Evolutionary conservation across 2,113 vertebrate genomes (phyloP), one percentile per base, ranked within the genome.

Genomic region (Propithecus coquereli): DNA sequence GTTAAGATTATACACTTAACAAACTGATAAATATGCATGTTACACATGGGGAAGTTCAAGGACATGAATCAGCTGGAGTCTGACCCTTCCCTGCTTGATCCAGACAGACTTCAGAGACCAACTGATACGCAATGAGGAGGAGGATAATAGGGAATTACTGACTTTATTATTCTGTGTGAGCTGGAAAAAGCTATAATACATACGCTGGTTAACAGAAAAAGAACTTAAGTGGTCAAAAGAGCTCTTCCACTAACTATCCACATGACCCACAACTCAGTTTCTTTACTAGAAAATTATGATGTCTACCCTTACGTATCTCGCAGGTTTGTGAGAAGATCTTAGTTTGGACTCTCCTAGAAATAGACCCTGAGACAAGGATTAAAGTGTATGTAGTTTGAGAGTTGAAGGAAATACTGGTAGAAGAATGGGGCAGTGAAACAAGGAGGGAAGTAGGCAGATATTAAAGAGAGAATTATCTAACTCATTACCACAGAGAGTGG

Each of bases 1-100:
- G 37, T 83, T 96, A 96, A 89, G 17, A 95, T 87, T 32, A 87
- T 23, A 95, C 8, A 87, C 20, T 77, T 93, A 71, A 89, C 0
- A 87, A 94, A 87, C 12, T 88, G 23, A 96, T 85, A 84, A 87
- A 70, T 90, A 90, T 43, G 23, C 7, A 47, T 87, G 13, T 16
- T 13, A 68, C 4, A 70, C 37, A 76, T 34, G 11, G 45, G 81
- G 45, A 96, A 90, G 63, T 84, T 87, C 87, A 96, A 87, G 90
- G 23, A 79, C 79, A 71, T 54, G 12, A 90, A 13, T 83, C 84
- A 94, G 30, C 30, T 87, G 20, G 45, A 94, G 6, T 95, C 52
- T 92, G 57, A 80, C 23, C 57, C 68, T 95, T 73, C 57, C 32
- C 25, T 93, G 7, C 12, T 16, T 94, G 77, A 25, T 94, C 6